Evolutionary conservation across 2,888 invertebrate species (phyloP).

Genomic region (Ischnura elegans): DNA sequence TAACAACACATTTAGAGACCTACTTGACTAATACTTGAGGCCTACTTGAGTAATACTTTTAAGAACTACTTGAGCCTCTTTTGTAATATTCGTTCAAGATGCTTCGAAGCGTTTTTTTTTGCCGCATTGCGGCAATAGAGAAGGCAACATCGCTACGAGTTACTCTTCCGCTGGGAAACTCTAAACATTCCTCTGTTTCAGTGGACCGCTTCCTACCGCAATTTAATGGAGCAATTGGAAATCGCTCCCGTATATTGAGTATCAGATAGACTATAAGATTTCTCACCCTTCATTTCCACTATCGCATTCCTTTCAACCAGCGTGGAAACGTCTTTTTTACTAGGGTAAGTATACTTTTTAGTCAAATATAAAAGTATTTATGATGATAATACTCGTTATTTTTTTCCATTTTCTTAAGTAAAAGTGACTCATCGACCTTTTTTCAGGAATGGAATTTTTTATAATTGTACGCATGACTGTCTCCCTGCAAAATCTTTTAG

Average conservation of each 20-base stretch:
- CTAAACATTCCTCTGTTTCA: neutral
- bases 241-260: neutral
- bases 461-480: neutral
- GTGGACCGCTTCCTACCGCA: neutral
- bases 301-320: neutral
- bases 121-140: too few species aligned
- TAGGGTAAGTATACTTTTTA: neutral
- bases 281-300: neutral
- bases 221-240: neutral
- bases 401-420: too few species aligned
- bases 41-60: too few species aligned
- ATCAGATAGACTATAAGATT: neutral
- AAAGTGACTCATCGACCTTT: too few species aligned
- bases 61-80: too few species aligned
- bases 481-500: neutral
- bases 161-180: neutral
- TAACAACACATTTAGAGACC: too few species aligned
- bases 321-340: neutral
- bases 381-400: neutral
- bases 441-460: neutral
- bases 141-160: too few species aligned
- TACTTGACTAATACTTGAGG: too few species aligned
- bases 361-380: neutral
- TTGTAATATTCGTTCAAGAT: too few species aligned
- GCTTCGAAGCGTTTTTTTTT: too few species aligned